Base-by-base conservation (phyloP, 2,888 invertebrate genomes). In the Thumatha senex region DNA sequence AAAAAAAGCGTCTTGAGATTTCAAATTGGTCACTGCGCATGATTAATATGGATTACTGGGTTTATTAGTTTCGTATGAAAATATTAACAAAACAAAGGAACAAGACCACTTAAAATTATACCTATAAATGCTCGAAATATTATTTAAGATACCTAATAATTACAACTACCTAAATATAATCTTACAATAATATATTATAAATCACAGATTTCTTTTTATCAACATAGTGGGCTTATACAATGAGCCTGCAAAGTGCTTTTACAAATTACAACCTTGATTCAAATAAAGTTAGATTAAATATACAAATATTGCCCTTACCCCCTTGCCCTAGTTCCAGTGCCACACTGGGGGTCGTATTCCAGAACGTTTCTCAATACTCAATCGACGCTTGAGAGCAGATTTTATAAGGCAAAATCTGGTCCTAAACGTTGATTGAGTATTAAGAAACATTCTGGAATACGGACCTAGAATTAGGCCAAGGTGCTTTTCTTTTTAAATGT, bases 151-250 rank as follows among this genome's bases (percentile, higher is more conserved):
- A 54, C 45, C 18, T 38, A 54, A 54, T 29, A 49, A 53, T 35
- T 48, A 56, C 31, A 49, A 53, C 38, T 48, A 56, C 51, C 47
- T 47, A 49, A 58, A 60, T 53, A 58, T 54, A 54, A 54, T 58
- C 62, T 67, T 70, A 74, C n/a, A 51, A 64, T 59, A 67, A 71
- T 72, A 62, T 67, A 62, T 64, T 40, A 51, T 63, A 72, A 68
- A 72, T 75, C 74, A 75, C 74, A 75, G 74, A 74, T 72, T 62
- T 57, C 59, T 63, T 58, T 63, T 46, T 60, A 49, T 24, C 18
- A 49, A 54, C 40, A 48, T 51, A 46, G 45, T 50, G 38, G 13
- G 35, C 42, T 24, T 24, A 38, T 29, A 12, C 34, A 34, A 41
- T 36, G 11, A 10, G 13, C 35, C 43, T 11, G 9, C 1, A 9